Conservation (phyloP, 2,888 invertebrate genomes). For the Ceraclea dissimilis region DNA sequence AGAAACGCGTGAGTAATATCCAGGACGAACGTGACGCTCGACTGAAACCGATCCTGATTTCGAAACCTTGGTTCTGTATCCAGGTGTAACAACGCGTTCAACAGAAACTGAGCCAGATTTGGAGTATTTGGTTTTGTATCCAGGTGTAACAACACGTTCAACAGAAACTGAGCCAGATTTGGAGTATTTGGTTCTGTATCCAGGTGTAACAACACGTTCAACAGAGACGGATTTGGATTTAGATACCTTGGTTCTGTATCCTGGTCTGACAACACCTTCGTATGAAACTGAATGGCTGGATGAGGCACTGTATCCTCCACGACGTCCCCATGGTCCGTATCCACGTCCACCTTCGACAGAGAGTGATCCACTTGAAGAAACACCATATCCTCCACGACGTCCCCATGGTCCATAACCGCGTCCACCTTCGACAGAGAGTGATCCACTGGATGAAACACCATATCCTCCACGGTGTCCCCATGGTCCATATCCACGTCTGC, state of each 20-base stretch:
- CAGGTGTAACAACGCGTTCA: slow-evolving; percentile 1
- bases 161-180: background rate
- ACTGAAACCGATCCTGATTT: background rate
- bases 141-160: background rate
- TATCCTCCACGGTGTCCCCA: slow-evolving; percentile 1
- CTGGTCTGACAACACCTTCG: background rate
- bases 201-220: background rate
- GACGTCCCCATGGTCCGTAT: slow-evolving; percentile 6
- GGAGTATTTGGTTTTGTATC: background rate
- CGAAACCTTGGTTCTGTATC: background rate
- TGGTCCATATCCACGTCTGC: slow-evolving; percentile 2
- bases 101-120: background rate
- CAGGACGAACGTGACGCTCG: background rate
- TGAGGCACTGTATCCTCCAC: background rate
- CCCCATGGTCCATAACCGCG: slow-evolving; percentile 5
- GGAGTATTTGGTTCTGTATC: background rate
- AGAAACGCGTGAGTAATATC: background rate
- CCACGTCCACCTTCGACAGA: slow-evolving; percentile 3
- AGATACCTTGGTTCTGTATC: background rate
- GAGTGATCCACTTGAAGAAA: background rate
- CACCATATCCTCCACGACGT: background rate
- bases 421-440: background rate
- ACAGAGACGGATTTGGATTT: background rate
- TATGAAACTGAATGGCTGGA: background rate
- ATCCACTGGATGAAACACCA: background rate